phyloP scores from a whole-genome alignment of 2,797 vertebrate genomes.

The Rhynchonycteris naso region DNA sequence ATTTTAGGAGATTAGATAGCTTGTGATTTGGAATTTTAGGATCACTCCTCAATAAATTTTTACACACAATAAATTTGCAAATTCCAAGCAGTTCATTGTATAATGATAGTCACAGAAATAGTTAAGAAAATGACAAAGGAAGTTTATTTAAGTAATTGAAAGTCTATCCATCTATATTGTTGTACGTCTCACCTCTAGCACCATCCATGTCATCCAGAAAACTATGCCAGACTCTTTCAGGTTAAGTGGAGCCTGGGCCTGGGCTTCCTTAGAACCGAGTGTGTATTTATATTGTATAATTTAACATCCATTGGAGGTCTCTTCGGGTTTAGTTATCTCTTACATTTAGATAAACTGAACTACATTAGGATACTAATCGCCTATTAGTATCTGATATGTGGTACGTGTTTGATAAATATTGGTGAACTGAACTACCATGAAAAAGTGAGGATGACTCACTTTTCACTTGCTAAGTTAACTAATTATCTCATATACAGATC shows the following conservation, averaged over 20 bases:
- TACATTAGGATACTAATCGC: background rate
- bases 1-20: background rate
- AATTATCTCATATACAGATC: background rate
- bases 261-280: background rate
- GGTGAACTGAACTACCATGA: background rate
- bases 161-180: background rate
- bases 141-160: background rate
- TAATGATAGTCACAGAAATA: background rate
- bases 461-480: background rate
- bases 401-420: background rate
- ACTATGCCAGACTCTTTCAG: background rate
- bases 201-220: background rate
- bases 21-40: background rate
- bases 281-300: background rate
- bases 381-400: background rate
- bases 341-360: background rate
- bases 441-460: constrained; percentile 2
- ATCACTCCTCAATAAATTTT: background rate
- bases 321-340: background rate
- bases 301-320: background rate
- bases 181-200: background rate
- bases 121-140: constrained; percentile 4
- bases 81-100: background rate
- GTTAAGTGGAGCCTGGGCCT: background rate
- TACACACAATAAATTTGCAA: background rate